Conservation (phyloP, 2,113 vertebrate genomes). For the Oxyura jamaicensis region DNA sequence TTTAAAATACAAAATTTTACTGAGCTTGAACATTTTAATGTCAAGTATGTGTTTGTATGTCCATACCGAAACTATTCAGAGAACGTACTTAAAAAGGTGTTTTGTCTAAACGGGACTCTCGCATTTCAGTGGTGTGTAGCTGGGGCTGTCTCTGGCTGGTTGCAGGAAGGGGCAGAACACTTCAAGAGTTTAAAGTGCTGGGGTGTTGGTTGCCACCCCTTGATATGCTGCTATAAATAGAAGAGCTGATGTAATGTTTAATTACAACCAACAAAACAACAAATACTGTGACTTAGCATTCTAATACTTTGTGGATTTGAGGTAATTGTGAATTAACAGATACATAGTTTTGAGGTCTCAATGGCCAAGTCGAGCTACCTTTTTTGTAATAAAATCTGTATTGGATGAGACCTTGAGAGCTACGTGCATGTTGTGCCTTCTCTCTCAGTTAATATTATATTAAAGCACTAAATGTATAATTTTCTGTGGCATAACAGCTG, state of each 20-base stretch:
- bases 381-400: neutral
- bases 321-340: neutral
- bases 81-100: neutral
- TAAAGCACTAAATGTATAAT: neutral
- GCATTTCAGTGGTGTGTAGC: neutral
- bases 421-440: accelerated
- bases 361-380: neutral
- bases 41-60: neutral
- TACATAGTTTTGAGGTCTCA: neutral
- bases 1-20: neutral
- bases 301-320: neutral
- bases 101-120: neutral
- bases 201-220: neutral
- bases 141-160: neutral
- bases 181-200: neutral
- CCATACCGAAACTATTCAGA: neutral
- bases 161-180: neutral
- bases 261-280: neutral
- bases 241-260: neutral
- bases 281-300: neutral
- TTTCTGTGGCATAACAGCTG: neutral
- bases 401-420: neutral
- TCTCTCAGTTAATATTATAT: neutral
- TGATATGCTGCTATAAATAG: neutral
- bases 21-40: neutral